These are phyloP conservation scores for Solea senegalensis DNA, from an alignment of 2,113 vertebrate genomes.

Conservation along the genomic window DNA sequence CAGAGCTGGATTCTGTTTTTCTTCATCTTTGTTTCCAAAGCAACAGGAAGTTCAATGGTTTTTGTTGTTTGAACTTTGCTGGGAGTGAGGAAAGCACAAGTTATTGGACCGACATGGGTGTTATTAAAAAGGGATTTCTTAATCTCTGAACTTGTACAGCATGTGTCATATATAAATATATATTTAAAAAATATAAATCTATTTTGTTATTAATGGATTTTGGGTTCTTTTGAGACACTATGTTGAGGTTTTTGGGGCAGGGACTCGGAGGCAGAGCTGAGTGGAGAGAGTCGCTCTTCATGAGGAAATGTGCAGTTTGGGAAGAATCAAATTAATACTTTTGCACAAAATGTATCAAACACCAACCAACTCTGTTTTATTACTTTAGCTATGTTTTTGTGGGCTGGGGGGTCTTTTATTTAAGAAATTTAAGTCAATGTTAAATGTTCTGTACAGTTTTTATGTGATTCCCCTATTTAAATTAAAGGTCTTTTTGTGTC, in stretches of 20 bases:
- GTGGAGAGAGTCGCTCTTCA: slow-evolving; percentile 55
- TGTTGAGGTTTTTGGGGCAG: slow-evolving; percentile 64
- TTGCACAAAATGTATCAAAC: slow-evolving; percentile 82
- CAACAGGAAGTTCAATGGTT: slow-evolving; percentile 50
- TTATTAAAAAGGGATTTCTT: slow-evolving; percentile 73
- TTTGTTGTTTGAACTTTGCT: slow-evolving; percentile 27
- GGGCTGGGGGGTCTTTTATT: slow-evolving; percentile 75
- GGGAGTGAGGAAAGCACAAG: slow-evolving; percentile 81
- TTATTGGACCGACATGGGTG: slow-evolving; percentile 73
- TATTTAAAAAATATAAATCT: slow-evolving; percentile 84
- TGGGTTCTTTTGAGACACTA: slow-evolving; percentile 80
- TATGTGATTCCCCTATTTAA: slow-evolving; percentile 80
- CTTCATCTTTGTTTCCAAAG: slow-evolving; percentile 57
- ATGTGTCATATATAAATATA: slow-evolving; percentile 84
- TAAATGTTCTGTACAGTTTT: slow-evolving; percentile 85
- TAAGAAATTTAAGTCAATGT: slow-evolving; percentile 81
- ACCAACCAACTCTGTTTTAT: slow-evolving; percentile 72
- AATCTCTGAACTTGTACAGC: slow-evolving; percentile 80
- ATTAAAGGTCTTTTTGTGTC: slow-evolving; percentile 84
- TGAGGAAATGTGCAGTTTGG: slow-evolving; percentile 70
- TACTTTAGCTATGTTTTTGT: slow-evolving; percentile 54
- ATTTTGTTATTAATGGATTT: slow-evolving; percentile 85
- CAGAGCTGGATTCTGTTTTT: slow-evolving; percentile 55
- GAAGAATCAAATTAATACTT: slow-evolving; percentile 72
- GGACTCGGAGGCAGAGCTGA: slow-evolving; percentile 36